Evolutionary conservation across 2,888 invertebrate species (phyloP).

Genomic region (Pediacus dermestoides): DNA sequence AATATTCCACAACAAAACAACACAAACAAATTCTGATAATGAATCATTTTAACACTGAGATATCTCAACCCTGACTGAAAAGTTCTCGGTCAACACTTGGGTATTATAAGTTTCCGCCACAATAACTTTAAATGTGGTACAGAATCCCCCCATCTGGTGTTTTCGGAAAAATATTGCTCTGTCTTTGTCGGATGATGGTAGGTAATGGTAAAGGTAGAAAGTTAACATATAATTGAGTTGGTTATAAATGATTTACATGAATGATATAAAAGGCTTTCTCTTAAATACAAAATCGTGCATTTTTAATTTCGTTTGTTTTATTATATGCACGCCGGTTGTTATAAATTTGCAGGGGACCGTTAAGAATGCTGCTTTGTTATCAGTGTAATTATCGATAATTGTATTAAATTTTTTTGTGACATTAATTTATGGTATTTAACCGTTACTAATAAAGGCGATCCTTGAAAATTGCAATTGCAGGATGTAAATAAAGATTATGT

Average conservation of each 20-base stretch:
- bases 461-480: slow-evolving; percentile 5
- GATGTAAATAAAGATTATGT: no score
- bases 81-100: slow-evolving; percentile 25
- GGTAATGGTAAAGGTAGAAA: slow-evolving; percentile 20
- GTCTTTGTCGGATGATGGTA: slow-evolving; percentile 26
- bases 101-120: slow-evolving; percentile 39
- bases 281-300: slow-evolving; percentile 15
- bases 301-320: slow-evolving; percentile 16
- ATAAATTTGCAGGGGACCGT: slow-evolving; percentile 13
- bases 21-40: slow-evolving; percentile 20
- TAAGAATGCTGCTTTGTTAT: not conserved
- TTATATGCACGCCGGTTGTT: slow-evolving; percentile 4
- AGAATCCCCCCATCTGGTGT: slow-evolving; percentile 31
- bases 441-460: not conserved
- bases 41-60: slow-evolving; percentile 29
- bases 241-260: slow-evolving; percentile 1
- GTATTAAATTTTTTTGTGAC: slow-evolving; percentile 5
- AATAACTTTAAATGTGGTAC: slow-evolving; percentile 43
- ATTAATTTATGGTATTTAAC: slow-evolving; percentile 4
- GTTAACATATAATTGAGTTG: slow-evolving; percentile 14
- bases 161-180: slow-evolving; percentile 28
- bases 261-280: slow-evolving; percentile 22
- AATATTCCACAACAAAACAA: slow-evolving; percentile 12
- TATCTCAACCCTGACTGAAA: slow-evolving; percentile 35
- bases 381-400: no score